Percentiles rank a stretch among this genome's conserved stretches.
Conservation (phyloP, 2,113 vertebrate genomes). For the Esox niger region DNA sequence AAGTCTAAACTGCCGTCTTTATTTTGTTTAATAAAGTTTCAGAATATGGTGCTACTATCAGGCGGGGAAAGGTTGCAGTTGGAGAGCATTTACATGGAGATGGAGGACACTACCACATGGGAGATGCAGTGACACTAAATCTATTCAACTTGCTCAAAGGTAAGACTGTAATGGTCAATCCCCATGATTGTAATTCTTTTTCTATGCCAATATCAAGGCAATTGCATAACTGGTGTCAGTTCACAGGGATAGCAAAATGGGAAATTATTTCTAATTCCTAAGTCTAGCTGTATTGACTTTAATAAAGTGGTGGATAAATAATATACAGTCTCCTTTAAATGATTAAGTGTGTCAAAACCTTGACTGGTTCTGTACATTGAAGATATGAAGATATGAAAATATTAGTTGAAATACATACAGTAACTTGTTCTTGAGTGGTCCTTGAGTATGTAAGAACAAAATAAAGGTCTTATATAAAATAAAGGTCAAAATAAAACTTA, state of each 20-base stretch:
- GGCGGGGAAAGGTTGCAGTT: constrained; percentile 1
- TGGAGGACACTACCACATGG: constrained; percentile 34
- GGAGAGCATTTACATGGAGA: constrained; percentile 46
- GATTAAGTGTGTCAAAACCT: no score
- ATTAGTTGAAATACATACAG: no score
- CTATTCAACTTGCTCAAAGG: constrained; percentile 58
- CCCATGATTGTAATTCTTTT: constrained; percentile 46
- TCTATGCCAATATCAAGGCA: constrained; percentile 58
- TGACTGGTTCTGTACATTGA: no score
- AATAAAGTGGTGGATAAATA: neutral
- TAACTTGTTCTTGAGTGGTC: no score
- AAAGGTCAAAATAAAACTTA: no score
- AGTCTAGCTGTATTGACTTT: neutral
- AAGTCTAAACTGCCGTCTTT: neutral
- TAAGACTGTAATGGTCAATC: constrained; percentile 55
- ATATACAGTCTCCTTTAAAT: no score
- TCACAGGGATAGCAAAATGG: constrained; percentile 52
- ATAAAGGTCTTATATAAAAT: no score
- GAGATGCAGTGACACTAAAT: constrained; percentile 63
- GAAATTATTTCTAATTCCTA: neutral
- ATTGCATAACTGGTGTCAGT: constrained; percentile 46
- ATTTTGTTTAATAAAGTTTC: constrained; percentile 19
- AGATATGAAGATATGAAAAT: no score
- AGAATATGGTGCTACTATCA: constrained; percentile 6
- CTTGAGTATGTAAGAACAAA: no score